These are phyloP conservation scores for Chloromyia formosa DNA, from an alignment of 2,888 invertebrate species.

Conservation along the genomic window DNA sequence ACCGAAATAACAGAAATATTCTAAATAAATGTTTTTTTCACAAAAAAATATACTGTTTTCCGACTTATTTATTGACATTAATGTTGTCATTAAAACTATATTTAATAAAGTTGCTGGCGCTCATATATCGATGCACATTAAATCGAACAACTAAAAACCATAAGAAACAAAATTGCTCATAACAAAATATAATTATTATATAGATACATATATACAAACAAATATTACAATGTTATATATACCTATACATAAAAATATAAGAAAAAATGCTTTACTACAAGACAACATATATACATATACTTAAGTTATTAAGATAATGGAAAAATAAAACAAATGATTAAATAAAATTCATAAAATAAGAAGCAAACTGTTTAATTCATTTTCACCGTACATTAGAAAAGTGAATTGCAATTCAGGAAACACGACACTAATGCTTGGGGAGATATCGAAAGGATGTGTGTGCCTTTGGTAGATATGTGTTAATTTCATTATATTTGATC, in stretches of 20 bases:
- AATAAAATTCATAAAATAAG: background rate
- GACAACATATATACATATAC: conserved; percentile 23
- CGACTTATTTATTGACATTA: too few relatives aligned
- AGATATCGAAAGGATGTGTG: too few relatives aligned
- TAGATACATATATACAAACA: conserved; percentile 29
- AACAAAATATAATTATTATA: conserved; percentile 26
- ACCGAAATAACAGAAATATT: too few relatives aligned
- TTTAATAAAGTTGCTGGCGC: background rate
- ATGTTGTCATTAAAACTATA: background rate
- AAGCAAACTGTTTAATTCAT: background rate
- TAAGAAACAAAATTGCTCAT: conserved; percentile 27
- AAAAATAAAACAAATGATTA: background rate
- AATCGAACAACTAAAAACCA: background rate
- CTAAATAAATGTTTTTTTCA: too few relatives aligned
- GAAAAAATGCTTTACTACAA: conserved; percentile 36
- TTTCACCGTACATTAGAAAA: too few relatives aligned
- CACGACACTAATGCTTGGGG: too few relatives aligned
- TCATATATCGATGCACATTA: background rate
- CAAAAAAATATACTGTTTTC: too few relatives aligned
- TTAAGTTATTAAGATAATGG: conserved; percentile 3
- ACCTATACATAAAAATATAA: conserved; percentile 15
- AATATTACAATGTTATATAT: conserved; percentile 38
- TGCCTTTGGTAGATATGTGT: too few relatives aligned
- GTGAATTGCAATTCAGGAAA: too few relatives aligned
- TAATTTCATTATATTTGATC: too few relatives aligned